phyloP scores from a whole-genome alignment of 2,113 vertebrate species.

The Ptyas mucosa region DNA sequence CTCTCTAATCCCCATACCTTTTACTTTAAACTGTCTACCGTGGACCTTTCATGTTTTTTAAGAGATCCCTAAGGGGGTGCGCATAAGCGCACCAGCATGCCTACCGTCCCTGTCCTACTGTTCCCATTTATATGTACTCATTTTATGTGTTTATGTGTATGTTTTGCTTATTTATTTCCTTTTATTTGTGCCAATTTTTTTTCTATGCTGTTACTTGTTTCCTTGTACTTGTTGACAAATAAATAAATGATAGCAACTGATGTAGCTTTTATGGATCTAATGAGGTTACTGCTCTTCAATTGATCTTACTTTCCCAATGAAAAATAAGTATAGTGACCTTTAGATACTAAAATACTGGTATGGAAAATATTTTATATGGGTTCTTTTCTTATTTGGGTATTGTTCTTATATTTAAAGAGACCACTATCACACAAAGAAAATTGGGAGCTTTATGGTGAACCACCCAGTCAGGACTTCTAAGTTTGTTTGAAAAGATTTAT shows the following conservation, averaged over 20 bases:
- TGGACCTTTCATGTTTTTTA: no score
- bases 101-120: no score
- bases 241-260: background rate
- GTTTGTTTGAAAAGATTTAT: background rate
- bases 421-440: background rate
- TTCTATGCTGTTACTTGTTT: no score
- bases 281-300: background rate
- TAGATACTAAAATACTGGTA: background rate
- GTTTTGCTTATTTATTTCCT: no score
- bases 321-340: background rate
- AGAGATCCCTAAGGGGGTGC: no score
- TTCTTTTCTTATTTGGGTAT: background rate
- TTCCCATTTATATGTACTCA: no score
- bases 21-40: no score
- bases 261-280: background rate
- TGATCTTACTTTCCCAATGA: background rate
- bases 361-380: background rate
- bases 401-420: background rate
- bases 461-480: background rate
- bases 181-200: no score
- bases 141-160: no score
- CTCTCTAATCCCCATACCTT: no score
- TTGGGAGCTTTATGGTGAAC: background rate
- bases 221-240: no score
- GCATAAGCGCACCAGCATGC: no score